These are phyloP conservation scores for Siniperca undulata DNA, from an alignment of 2,797 vertebrate species.

Conservation along the genomic window DNA sequence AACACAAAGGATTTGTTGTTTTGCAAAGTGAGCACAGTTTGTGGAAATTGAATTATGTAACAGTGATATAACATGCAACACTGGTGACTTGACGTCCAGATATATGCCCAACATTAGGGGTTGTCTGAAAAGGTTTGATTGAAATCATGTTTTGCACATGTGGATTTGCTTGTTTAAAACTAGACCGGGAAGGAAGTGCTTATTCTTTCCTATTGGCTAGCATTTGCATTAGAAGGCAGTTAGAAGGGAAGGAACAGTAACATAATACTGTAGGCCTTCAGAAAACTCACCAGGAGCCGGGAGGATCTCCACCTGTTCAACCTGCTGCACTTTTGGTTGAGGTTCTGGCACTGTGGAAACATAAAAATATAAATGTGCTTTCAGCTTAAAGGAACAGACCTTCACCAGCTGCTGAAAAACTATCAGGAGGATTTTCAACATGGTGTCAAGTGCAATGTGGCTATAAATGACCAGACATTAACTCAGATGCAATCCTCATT, in stretches of 20 bases:
- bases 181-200: constrained; percentile 5
- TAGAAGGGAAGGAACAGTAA: background rate
- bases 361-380: constrained; percentile 13
- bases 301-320: constrained; percentile 64
- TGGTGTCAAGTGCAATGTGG: background rate
- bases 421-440: background rate
- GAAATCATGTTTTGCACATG: constrained; percentile 26
- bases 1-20: constrained; percentile 68
- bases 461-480: constrained; percentile 8
- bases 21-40: constrained; percentile 35
- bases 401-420: background rate
- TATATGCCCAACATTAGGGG: background rate
- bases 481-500: background rate
- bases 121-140: constrained; percentile 17
- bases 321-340: constrained; percentile 55
- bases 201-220: constrained; percentile 15
- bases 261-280: background rate
- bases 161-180: constrained; percentile 30
- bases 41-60: constrained; percentile 50
- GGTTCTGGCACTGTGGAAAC: constrained; percentile 69
- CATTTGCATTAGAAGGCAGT: constrained; percentile 10
- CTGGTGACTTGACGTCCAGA: constrained; percentile 2
- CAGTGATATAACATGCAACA: constrained; percentile 23
- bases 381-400: background rate
- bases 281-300: constrained; percentile 74